Percentiles rank a stretch among this genome's conserved stretches.
Conservation (phyloP, 2,113 vertebrate genomes). For the Empidonax alnorum region DNA sequence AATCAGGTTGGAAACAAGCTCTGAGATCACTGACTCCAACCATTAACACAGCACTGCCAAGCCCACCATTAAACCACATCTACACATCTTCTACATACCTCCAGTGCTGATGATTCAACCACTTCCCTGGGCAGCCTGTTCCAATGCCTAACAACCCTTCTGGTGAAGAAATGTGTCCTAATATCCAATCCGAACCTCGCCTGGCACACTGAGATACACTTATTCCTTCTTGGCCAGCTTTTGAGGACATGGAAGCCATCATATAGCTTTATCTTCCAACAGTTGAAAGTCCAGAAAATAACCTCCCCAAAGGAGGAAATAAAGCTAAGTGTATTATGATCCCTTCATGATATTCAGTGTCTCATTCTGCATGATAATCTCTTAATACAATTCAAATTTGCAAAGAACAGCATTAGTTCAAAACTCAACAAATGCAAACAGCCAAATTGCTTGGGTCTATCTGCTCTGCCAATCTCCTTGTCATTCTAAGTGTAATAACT, state of each 20-base stretch:
- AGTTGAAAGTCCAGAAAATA: neutral
- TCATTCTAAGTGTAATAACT: neutral
- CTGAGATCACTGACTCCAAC: neutral
- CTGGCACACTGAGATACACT: neutral
- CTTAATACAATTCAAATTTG: neutral
- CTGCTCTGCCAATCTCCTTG: neutral
- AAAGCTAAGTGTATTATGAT: neutral
- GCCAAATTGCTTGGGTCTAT: neutral
- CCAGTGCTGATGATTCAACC: neutral
- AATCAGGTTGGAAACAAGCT: neutral
- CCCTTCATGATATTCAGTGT: neutral
- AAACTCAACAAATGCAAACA: slow-evolving; percentile 9
- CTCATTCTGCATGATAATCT: neutral
- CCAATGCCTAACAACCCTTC: neutral
- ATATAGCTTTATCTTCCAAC: neutral
- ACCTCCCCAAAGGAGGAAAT: neutral
- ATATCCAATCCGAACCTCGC: neutral
- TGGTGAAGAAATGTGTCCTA: neutral
- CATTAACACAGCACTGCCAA: neutral
- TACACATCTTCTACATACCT: neutral
- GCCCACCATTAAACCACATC: neutral
- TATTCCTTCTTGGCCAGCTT: neutral
- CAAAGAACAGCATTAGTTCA: neutral
- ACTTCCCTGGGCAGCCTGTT: neutral
- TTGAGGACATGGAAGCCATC: neutral